phyloP scores from a whole-genome alignment of 2,797 vertebrate species.

The Falco biarmicus region DNA sequence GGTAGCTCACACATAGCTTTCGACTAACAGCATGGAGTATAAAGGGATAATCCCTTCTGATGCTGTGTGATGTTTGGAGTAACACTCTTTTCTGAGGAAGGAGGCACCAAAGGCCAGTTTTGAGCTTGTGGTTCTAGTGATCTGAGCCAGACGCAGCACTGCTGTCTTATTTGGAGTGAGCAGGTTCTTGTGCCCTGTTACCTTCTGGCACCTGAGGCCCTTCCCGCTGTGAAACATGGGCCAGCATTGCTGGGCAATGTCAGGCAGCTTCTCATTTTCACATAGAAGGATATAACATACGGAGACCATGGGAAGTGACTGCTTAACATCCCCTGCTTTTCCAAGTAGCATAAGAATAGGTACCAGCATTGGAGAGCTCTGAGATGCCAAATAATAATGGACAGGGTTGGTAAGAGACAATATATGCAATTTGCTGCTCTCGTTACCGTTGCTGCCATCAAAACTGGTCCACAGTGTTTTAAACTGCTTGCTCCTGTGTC shows the following conservation, averaged over 20 bases:
- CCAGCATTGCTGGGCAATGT: rapidly evolving
- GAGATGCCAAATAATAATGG: background rate
- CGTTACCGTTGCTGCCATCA: background rate
- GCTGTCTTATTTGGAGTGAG: background rate
- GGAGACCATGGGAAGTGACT: background rate
- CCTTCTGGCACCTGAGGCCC: background rate
- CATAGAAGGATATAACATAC: background rate
- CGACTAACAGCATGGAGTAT: background rate
- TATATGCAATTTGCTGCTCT: background rate
- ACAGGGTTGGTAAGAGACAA: background rate
- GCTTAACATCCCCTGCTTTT: background rate
- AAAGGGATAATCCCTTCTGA: background rate
- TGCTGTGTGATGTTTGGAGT: background rate
- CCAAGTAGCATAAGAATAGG: background rate
- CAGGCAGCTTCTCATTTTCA: background rate
- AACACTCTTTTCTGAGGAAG: background rate
- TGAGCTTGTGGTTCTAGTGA: background rate
- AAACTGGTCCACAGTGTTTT: background rate
- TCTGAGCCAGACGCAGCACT: background rate
- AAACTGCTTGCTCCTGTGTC: background rate
- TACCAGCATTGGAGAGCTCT: background rate
- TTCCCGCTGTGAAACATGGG: rapidly evolving
- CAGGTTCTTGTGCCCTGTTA: background rate
- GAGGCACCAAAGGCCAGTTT: background rate
- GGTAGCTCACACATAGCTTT: background rate